Evolutionary conservation across 2,888 invertebrate species (phyloP).

Genomic region (Leptinotarsa tumamoca): DNA sequence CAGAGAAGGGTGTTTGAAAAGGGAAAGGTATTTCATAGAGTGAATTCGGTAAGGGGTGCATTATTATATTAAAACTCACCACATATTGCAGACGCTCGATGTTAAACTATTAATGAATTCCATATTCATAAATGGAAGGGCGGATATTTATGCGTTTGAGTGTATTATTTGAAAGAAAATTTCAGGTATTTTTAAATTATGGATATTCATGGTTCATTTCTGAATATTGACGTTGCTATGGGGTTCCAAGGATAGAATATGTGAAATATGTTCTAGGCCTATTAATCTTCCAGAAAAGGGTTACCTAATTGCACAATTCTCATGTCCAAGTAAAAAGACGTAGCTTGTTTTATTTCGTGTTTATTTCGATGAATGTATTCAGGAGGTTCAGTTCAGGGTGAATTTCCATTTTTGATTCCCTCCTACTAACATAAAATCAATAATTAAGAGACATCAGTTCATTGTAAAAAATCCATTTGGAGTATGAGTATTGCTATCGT

Average conservation of each 20-base stretch:
- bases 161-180: background rate
- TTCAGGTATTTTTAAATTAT: background rate
- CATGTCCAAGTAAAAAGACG: too few relatives aligned
- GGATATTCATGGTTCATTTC: background rate
- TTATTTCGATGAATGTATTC: too few relatives aligned
- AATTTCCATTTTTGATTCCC: too few relatives aligned
- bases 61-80: slow-evolving; percentile 50
- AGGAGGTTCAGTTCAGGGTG: too few relatives aligned
- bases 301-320: too few relatives aligned
- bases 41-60: slow-evolving; percentile 45
- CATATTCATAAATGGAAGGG: slow-evolving; percentile 41
- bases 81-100: slow-evolving; percentile 44
- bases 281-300: too few relatives aligned
- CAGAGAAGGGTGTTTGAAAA: slow-evolving; percentile 29
- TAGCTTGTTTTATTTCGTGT: too few relatives aligned
- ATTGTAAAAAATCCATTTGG: too few relatives aligned
- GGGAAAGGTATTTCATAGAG: slow-evolving; percentile 34
- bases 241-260: background rate
- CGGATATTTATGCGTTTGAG: background rate
- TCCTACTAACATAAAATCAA: too few relatives aligned
- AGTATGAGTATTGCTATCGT: too few relatives aligned
- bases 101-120: slow-evolving; percentile 51
- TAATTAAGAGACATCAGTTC: too few relatives aligned
- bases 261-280: background rate
- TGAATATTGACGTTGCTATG: background rate